Evolutionary conservation across 2,113 vertebrate genomes (phyloP).

Genomic region (Felis catus): F.catus_Fca126_mat1.0 CM031413.1:44584501-44585000

Average conservation of each 20-base stretch:
- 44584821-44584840: constrained; percentile 82
- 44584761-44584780: constrained; percentile 80
- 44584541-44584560: constrained; percentile 44
- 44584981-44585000: constrained; percentile 94
- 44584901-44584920: constrained; percentile 87
- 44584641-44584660: constrained; percentile 33
- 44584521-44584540: neutral
- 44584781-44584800: constrained; percentile 83
- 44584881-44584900: constrained; percentile 86
- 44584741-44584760: constrained; percentile 5
- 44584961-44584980: constrained; percentile 92
- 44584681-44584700: constrained; percentile 45
- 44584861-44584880: constrained; percentile 85
- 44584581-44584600: constrained; percentile 15
- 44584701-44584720: constrained; percentile 54
- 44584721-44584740: constrained; percentile 25
- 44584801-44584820: constrained; percentile 83
- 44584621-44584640: neutral
- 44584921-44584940: constrained; percentile 86
- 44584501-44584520: neutral
- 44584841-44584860: constrained; percentile 86
- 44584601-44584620: neutral
- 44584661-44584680: neutral
- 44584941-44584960: constrained; percentile 82
- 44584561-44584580: neutral